phyloP scores from a whole-genome alignment of 2,113 vertebrate genomes.

The Gymnorhina tibicen region DNA sequence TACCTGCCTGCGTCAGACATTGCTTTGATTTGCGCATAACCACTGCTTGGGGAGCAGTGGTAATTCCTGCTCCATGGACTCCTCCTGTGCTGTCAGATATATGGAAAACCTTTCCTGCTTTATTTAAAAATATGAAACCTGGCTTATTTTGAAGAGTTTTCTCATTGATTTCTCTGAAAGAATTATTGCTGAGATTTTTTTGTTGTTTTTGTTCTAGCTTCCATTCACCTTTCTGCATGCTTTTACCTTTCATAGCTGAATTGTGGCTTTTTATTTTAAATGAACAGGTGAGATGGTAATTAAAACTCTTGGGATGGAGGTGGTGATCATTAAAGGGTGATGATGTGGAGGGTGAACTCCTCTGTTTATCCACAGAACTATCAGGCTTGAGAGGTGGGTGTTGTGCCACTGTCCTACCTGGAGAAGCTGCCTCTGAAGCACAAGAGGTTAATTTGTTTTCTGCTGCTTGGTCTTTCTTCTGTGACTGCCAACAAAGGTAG shows the following conservation, averaged over 20 bases:
- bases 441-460: not conserved
- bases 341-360: not conserved
- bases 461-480: conserved; percentile 1
- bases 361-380: not conserved
- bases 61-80: not conserved
- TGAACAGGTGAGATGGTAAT: not conserved
- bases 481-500: conserved; percentile 18
- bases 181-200: not conserved
- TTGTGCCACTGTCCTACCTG: not conserved
- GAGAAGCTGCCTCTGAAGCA: not conserved
- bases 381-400: not conserved
- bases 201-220: not conserved
- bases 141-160: not conserved
- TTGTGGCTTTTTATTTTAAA: not conserved
- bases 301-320: not conserved
- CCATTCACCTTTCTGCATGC: not conserved
- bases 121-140: not conserved
- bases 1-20: accelerated
- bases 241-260: conserved; percentile 19
- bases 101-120: not conserved
- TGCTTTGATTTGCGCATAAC: not conserved
- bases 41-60: not conserved
- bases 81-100: not conserved
- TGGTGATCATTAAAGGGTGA: conserved; percentile 19
- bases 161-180: not conserved